These are phyloP conservation scores for Anorthoa munda DNA, from an alignment of 2,888 invertebrate species.

Conservation along the genomic window DNA sequence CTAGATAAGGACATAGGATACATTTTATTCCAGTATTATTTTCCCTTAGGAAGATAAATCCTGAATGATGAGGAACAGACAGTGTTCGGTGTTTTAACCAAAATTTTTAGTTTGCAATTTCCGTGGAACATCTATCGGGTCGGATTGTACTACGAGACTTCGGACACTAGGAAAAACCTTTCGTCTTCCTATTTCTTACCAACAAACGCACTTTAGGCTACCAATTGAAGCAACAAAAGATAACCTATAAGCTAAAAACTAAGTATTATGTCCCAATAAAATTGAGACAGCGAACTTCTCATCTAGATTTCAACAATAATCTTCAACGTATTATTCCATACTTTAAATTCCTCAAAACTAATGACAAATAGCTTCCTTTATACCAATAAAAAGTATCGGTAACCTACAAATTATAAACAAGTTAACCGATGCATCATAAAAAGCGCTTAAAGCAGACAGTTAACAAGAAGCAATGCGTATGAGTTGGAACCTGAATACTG, in stretches of 20 bases:
- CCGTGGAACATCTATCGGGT: too few relatives aligned
- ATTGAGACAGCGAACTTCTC: neutral
- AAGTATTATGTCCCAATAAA: neutral
- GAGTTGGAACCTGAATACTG: conserved; percentile 64
- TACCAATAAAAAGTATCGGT: conserved; percentile 9
- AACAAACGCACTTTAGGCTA: too few relatives aligned
- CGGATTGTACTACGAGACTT: too few relatives aligned
- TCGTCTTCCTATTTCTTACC: too few relatives aligned
- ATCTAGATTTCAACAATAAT: neutral
- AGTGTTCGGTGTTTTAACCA: too few relatives aligned
- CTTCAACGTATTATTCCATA: neutral
- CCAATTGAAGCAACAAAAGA: neutral
- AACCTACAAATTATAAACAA: conserved; percentile 40
- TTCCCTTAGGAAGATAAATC: too few relatives aligned
- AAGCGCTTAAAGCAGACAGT: conserved; percentile 42
- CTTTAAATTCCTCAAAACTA: neutral
- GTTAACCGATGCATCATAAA: conserved; percentile 36
- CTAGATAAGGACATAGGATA: too few relatives aligned
- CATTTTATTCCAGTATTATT: too few relatives aligned
- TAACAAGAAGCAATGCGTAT: conserved; percentile 59
- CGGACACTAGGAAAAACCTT: too few relatives aligned
- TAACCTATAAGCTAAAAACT: too few relatives aligned
- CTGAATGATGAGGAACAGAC: too few relatives aligned
- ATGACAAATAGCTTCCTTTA: neutral
- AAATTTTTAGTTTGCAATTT: too few relatives aligned